Percentiles rank a stretch among this genome's conserved stretches.
phyloP scores from a whole-genome alignment of 2,888 invertebrate genomes.

The Schrankia costaestrigalis region DNA sequence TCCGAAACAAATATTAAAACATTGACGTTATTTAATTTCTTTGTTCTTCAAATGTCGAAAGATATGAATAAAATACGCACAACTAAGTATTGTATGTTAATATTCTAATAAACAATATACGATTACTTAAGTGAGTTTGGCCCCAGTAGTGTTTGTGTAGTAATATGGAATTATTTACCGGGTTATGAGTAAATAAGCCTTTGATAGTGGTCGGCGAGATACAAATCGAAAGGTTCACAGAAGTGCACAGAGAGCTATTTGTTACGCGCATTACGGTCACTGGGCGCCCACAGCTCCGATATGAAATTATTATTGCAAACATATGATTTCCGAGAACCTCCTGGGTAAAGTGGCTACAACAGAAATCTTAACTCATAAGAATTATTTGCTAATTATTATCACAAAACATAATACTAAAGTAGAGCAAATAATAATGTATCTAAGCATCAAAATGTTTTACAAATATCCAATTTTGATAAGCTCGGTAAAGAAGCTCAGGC shows the following conservation, averaged over 20 bases:
- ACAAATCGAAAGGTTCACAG: conserved; percentile 67
- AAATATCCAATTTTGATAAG: too few relatives aligned
- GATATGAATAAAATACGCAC: conserved; percentile 35
- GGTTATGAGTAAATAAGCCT: conserved; percentile 54
- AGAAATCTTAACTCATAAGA: conserved; percentile 17
- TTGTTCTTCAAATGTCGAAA: neutral
- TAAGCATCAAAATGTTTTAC: neutral
- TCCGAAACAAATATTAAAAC: too few relatives aligned
- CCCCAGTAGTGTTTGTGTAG: conserved; percentile 23
- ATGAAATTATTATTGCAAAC: conserved; percentile 74
- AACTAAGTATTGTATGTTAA: conserved; percentile 50
- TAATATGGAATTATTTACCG: conserved; percentile 53
- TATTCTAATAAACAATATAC: conserved; percentile 26
- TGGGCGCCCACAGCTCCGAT: conserved; percentile 52
- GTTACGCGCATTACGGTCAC: conserved; percentile 59
- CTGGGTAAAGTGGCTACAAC: too few relatives aligned
- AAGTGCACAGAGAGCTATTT: conserved; percentile 68
- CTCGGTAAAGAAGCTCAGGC: too few relatives aligned
- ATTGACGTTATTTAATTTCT: too few relatives aligned
- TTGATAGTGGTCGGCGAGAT: conserved; percentile 45
- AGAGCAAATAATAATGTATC: conserved; percentile 1
- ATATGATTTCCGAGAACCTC: conserved; percentile 50
- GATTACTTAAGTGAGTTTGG: conserved; percentile 31
- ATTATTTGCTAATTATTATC: neutral
- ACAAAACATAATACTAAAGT: neutral